phyloP scores from a whole-genome alignment of 1,140 invertebrate species.

The Dermatophagoides farinae region DNA sequence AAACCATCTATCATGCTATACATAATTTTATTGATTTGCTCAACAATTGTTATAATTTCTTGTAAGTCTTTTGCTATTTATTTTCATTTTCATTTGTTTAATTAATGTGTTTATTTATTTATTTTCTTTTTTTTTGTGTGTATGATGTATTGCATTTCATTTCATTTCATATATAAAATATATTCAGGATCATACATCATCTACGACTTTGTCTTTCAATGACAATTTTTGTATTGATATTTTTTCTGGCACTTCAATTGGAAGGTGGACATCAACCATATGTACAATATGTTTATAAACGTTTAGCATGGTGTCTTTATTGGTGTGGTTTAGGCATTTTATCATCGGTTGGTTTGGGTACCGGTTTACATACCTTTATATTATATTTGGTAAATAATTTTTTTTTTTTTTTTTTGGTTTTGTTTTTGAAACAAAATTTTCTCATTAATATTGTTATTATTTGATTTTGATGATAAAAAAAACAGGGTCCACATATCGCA shows the following conservation, averaged over 20 bases:
- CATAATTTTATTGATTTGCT: conserved; percentile 44
- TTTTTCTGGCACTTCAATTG: conserved; percentile 28
- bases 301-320: conserved; percentile 54
- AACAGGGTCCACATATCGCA: conserved; percentile 37
- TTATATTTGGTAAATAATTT: conserved; percentile 84
- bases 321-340: conserved; percentile 88
- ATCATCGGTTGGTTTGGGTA: conserved; percentile 90
- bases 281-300: conserved; percentile 22
- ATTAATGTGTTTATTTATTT: no score
- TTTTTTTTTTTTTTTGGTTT: not conserved
- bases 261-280: conserved; percentile 35
- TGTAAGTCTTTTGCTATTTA: conserved; percentile 1
- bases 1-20: conserved; percentile 59
- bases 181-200: conserved; percentile 26
- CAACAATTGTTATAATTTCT: conserved; percentile 34
- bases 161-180: conserved; percentile 1
- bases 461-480: not conserved
- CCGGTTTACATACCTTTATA: conserved; percentile 92
- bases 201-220: conserved; percentile 23
- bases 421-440: not conserved
- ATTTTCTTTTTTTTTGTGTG: not conserved
- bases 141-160: not conserved
- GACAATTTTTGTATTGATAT: conserved; percentile 26
- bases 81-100: conserved; percentile 4
- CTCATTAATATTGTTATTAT: not conserved